Evolutionary conservation across 2,797 vertebrate genomes (phyloP).

Genomic region (Ciconia nigra): DNA sequence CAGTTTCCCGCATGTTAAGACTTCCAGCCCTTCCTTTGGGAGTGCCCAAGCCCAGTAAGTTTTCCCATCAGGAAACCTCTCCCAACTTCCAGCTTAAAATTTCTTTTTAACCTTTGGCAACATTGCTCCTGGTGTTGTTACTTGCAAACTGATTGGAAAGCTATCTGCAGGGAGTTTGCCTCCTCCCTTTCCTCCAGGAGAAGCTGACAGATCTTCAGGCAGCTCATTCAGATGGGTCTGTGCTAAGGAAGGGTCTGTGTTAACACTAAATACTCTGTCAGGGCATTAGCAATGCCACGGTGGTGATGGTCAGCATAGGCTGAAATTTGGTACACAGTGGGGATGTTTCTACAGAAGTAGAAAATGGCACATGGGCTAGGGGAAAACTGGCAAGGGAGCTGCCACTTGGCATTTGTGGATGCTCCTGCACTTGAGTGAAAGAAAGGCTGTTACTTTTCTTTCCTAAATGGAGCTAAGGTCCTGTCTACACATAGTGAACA

Average conservation of each 20-base stretch:
- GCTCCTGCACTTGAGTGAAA: background rate
- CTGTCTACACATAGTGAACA: background rate
- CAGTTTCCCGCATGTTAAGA: background rate
- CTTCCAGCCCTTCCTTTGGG: conserved; percentile 46
- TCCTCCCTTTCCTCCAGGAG: conserved; percentile 26
- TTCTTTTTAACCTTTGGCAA: conserved; percentile 21
- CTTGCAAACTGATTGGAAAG: background rate
- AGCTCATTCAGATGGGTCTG: background rate
- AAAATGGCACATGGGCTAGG: background rate
- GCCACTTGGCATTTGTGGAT: background rate
- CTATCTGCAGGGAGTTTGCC: background rate
- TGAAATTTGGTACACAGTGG: background rate
- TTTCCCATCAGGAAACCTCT: conserved; percentile 65
- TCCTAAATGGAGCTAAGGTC: background rate
- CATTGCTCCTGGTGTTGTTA: background rate
- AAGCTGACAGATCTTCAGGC: background rate
- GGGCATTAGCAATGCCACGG: background rate
- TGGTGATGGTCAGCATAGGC: background rate
- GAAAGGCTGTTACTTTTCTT: background rate
- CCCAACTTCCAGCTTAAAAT: conserved; percentile 6
- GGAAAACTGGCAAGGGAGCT: background rate
- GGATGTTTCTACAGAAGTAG: background rate
- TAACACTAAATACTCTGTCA: background rate
- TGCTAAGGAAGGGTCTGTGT: background rate
- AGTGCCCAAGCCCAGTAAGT: background rate